These are phyloP conservation scores for Toxostoma redivivum DNA, from an alignment of 2,113 vertebrate genomes.

Conservation along the genomic window DNA sequence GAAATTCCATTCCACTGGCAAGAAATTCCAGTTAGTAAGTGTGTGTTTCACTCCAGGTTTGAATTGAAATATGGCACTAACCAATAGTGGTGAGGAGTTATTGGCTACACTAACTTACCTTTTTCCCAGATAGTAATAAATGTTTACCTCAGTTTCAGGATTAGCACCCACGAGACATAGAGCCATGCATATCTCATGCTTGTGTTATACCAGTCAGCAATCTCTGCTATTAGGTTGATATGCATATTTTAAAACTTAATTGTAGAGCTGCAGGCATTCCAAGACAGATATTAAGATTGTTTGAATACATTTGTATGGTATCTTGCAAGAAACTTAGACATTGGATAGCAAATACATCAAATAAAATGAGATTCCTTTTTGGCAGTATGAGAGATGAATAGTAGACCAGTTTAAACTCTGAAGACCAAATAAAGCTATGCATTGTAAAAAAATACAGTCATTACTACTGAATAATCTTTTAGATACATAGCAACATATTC, in stretches of 20 bases:
- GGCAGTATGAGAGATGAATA: accelerated
- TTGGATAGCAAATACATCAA: neutral
- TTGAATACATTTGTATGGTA: neutral
- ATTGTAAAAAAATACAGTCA: neutral
- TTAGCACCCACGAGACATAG: neutral
- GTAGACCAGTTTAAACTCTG: neutral
- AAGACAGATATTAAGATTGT: neutral
- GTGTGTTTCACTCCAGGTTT: neutral
- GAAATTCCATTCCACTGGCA: neutral
- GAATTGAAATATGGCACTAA: neutral
- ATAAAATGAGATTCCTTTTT: neutral
- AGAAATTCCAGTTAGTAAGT: neutral
- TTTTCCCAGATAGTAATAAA: neutral
- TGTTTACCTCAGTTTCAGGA: neutral
- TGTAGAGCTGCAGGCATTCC: neutral
- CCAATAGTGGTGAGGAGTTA: neutral
- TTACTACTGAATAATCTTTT: neutral
- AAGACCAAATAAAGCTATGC: neutral
- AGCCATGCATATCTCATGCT: neutral
- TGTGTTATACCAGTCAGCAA: neutral
- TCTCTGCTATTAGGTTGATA: neutral
- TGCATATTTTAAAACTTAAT: neutral
- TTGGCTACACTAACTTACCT: neutral
- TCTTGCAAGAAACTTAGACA: neutral
- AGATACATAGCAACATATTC: neutral